A percentile compares a stretch with the other conserved stretches of the same genome.
Evolutionary conservation across 1,140 invertebrate species (phyloP).

Genomic region (Neodiprion virginianus): DNA sequence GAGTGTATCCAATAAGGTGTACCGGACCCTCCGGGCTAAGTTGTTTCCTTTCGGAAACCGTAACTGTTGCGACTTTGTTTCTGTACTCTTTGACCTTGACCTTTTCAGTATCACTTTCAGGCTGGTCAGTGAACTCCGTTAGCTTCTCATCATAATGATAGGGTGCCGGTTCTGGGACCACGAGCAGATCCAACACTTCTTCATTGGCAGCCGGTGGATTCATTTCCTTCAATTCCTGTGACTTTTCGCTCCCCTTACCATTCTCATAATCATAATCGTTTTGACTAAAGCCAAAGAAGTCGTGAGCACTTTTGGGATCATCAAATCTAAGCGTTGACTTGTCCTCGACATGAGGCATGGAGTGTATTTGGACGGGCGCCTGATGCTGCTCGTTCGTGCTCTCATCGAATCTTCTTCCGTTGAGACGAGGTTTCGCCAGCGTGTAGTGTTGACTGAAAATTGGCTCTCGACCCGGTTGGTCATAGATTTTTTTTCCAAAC

Average conservation of each 20-base stretch:
- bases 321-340: constrained; percentile 18
- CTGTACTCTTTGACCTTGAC: constrained; percentile 35
- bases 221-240: background rate
- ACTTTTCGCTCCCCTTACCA: constrained; percentile 4
- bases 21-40: constrained; percentile 31
- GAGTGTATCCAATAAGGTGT: constrained; percentile 33
- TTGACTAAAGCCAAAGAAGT: constrained; percentile 28
- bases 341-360: background rate
- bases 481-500: too few species aligned
- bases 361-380: background rate
- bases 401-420: constrained; percentile 1
- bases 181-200: constrained; percentile 19
- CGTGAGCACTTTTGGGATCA: constrained; percentile 25
- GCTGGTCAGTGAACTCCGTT: constrained; percentile 32
- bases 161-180: constrained; percentile 27
- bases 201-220: constrained; percentile 6
- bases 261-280: constrained; percentile 30
- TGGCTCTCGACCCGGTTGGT: background rate
- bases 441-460: background rate
- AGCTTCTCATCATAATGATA: constrained; percentile 36
- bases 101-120: constrained; percentile 35
- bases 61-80: constrained; percentile 35
- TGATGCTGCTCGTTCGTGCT: background rate
- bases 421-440: background rate
- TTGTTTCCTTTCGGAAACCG: constrained; percentile 34